Percentiles rank a stretch among this genome's conserved stretches.
Conservation (phyloP, 2,888 invertebrate genomes). For the Steromphala cineraria region DNA sequence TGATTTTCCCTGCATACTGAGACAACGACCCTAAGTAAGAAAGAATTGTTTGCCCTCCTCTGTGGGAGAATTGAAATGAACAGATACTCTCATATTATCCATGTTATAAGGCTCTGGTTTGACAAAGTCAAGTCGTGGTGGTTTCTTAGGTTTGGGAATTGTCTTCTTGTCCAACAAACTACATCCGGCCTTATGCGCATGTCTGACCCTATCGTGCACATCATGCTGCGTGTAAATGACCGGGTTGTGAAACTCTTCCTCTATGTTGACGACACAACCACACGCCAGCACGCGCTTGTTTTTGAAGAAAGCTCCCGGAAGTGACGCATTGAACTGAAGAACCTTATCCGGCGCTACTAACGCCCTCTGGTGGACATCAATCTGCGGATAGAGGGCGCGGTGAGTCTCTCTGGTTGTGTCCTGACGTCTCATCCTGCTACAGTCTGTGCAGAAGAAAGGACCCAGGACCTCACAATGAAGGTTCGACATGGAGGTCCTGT, state of each 20-base stretch:
- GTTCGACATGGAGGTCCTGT: neutral
- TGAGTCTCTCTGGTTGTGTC: neutral
- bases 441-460: neutral
- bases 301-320: neutral
- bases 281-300: neutral
- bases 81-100: neutral
- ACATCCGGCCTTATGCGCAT: conserved; percentile 1
- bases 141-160: neutral
- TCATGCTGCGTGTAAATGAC: neutral
- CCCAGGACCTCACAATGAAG: neutral
- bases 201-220: neutral
- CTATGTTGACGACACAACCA: neutral
- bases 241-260: neutral
- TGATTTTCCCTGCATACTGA: too few species aligned
- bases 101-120: neutral
- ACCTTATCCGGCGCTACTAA: neutral
- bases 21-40: neutral
- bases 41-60: neutral
- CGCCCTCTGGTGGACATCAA: neutral
- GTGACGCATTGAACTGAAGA: neutral
- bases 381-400: neutral
- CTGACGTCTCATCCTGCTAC: neutral
- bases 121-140: neutral
- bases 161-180: neutral
- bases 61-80: neutral